Percentiles rank a stretch among this genome's conserved stretches.
phyloP scores from a whole-genome alignment of 2,113 vertebrate genomes.

The Ellobius talpinus region DNA sequence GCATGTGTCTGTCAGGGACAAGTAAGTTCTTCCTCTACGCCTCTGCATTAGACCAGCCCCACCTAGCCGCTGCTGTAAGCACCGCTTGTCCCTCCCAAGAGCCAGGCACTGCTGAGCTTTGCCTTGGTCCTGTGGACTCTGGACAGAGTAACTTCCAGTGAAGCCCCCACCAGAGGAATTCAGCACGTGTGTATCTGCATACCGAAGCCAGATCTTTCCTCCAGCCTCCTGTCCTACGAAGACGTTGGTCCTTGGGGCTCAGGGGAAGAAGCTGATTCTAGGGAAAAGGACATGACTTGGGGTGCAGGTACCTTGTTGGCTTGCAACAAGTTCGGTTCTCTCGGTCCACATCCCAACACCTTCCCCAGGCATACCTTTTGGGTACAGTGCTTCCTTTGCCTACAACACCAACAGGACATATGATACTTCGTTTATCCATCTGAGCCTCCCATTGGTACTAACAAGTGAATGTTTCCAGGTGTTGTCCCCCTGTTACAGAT shows the following conservation, averaged over 20 bases:
- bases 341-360: rapidly evolving
- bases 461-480: not conserved
- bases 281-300: slow-evolving; percentile 58
- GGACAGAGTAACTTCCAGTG: not conserved
- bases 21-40: slow-evolving; percentile 74
- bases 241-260: slow-evolving; percentile 78
- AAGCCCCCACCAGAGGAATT: rapidly evolving
- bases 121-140: not conserved
- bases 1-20: slow-evolving; percentile 86
- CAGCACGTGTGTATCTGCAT: not conserved
- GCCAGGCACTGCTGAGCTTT: not conserved
- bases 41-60: not conserved
- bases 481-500: not conserved
- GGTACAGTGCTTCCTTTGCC: not conserved
- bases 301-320: slow-evolving; percentile 76
- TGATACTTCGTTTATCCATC: not conserved
- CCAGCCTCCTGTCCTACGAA: slow-evolving; percentile 82
- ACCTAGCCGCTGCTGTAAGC: not conserved
- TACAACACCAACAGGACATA: not conserved
- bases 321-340: not conserved
- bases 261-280: slow-evolving; percentile 86
- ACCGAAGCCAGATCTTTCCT: not conserved
- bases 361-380: not conserved
- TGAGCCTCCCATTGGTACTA: not conserved
- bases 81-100: not conserved